Evolutionary conservation across 2,797 vertebrate genomes (phyloP).

Genomic region (Diplodus puntazzo): DNA sequence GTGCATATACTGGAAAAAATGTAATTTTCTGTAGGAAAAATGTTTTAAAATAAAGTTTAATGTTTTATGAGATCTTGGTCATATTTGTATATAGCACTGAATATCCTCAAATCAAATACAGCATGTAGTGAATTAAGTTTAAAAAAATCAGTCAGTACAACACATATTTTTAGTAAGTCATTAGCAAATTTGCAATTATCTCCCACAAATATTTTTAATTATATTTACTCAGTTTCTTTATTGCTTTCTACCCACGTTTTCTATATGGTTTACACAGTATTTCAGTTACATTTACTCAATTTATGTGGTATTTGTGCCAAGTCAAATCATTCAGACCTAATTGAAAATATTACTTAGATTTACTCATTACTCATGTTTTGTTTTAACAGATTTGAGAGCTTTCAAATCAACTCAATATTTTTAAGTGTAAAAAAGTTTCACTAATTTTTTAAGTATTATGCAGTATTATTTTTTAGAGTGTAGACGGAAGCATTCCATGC

Average conservation of each 20-base stretch:
- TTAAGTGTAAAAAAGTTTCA: constrained; percentile 15
- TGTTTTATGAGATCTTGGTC: background rate
- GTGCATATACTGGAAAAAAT: background rate
- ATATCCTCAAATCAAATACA: background rate
- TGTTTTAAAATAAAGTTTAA: background rate
- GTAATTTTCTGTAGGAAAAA: background rate
- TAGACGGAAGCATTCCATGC: background rate
- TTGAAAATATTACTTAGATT: too few relatives aligned
- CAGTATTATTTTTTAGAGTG: constrained; percentile 14
- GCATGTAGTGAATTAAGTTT: background rate
- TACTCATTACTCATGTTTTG: too few relatives aligned
- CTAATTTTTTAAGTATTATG: constrained; percentile 9
- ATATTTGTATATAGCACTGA: background rate
- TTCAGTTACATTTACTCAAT: too few relatives aligned
- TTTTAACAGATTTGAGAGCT: constrained; percentile 15
- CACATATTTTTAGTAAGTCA: constrained; percentile 8
- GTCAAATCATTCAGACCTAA: too few relatives aligned
- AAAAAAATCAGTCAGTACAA: background rate
- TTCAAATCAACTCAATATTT: constrained; percentile 22
- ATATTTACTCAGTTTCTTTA: too few relatives aligned
- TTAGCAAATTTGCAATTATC: constrained; percentile 12
- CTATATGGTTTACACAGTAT: too few relatives aligned
- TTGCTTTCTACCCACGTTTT: too few relatives aligned
- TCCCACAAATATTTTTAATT: too few relatives aligned
- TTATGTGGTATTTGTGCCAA: too few relatives aligned